Evolutionary conservation across 2,888 invertebrate species (phyloP), one percentile per base, ranked within the genome.

Genomic region (Reticulitermes lucifugus): DNA sequence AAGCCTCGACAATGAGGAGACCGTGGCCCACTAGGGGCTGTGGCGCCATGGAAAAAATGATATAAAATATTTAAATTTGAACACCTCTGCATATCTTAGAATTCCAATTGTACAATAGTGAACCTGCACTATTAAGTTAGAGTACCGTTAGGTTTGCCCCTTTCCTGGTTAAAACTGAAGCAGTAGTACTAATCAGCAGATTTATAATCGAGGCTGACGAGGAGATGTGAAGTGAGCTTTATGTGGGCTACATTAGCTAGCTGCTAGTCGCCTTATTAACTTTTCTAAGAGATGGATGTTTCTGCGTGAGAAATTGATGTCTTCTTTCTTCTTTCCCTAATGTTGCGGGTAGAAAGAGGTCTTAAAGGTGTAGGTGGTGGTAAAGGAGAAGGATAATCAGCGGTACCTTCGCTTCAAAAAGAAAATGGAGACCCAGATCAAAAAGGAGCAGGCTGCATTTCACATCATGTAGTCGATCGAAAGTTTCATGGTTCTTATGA

Each of bases 241-340:
- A 46, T n/a, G 4, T 2, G 0, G 43, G 43, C 10, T n/a, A 25
- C 77, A 46, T 77, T 77, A 77, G n/a, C 43, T 46, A n/a, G 21
- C 77, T 46, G 22, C 46, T 77, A 41, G 77, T 46, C 41, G 77
- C 35, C 46, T 51, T 77, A 77, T 77, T 77, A 77, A 77, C 77
- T 71, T 83, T 25, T 73, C 70, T 71, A 73, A 29, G 71, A 59
- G 73, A 71, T 70, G 71, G 81, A 59, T 81, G 51, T 59, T 82
- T 41, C 41, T 82, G 22, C 43, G 65, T 35, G 82, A 82, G 70
- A 60, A 46, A 71, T 82, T 59, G 59, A 70, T 82, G 46, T 70
- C 70, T 81, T 70, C 29, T 41, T 65, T 70, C 82, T 46, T 25
- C 83, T 9, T 22, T 51, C 46, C 55, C 25, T 51, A 51, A 41